Base-by-base conservation (phyloP, 2,113 vertebrate genomes). In the Piprites chloris region DNA sequence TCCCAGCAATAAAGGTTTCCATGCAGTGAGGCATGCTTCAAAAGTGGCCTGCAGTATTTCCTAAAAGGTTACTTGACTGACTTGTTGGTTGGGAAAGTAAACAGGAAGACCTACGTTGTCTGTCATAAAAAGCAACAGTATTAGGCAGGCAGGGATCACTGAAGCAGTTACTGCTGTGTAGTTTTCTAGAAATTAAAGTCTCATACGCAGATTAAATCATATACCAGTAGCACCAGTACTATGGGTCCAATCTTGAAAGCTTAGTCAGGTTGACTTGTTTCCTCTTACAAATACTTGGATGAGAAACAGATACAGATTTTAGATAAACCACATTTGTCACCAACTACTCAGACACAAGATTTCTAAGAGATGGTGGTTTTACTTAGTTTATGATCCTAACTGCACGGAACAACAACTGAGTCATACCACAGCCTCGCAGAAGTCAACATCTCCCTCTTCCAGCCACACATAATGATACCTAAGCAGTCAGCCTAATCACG, bases 21-120 rank as follows among this genome's bases (percentile, higher is more conserved):
- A 87, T 44, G 86, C 47, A 90, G 83, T 9, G 32, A 90, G 69
- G 76, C 74, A 55, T 71, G 78, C 85, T 91, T 93, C 78, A 96
- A 93, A 97, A 96, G 75, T 90, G 95, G 95, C 95, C 90, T 90
- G 74, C 80, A 94, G 68, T 92, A 72, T 96, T 97, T 96, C 96
- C 93, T 96, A 92, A 96, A 96, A 96, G 90, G 90, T 75, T 93
- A 78, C 83, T 95, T 86, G 92, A 83, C 79, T 84, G 79, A 91
- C 90, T 94, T 78, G 83, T 78, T 92, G 33, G 68, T 49, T 75
- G 80, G 85, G 90, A 95, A 92, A 88, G 35, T 83, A 95, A 95
- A 96, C 92, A 93, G 93, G 95, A 96, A 95, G 41, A 93, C 66
- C 93, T 67, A 42, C 83, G 35, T 39, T 81, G 85, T 92, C 87